Conservation (phyloP, 2,888 invertebrate genomes). For the Ceraclea dissimilis region DNA sequence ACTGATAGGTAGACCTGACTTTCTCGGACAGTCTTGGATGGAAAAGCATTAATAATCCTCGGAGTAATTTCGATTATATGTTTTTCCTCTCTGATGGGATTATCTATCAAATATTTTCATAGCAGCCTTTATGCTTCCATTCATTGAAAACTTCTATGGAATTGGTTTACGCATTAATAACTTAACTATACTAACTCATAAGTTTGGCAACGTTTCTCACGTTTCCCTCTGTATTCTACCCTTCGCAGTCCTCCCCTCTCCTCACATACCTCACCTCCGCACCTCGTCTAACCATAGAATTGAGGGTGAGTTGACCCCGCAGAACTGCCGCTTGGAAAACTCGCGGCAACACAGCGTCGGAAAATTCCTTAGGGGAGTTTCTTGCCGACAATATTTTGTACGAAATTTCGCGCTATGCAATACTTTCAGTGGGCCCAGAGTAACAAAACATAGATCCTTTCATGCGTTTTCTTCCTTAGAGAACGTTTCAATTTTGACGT, state of each 20-base stretch:
- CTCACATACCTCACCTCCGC: too few species aligned
- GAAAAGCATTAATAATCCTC: too few species aligned
- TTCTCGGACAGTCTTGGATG: too few species aligned
- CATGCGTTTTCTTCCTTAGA: too few species aligned
- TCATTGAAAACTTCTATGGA: neutral
- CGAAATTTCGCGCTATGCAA: neutral
- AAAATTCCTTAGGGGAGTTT: constrained; percentile 21
- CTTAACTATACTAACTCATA: neutral
- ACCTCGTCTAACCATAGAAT: neutral
- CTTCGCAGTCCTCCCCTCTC: constrained; percentile 1
- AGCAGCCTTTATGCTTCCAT: too few species aligned
- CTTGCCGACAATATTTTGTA: constrained; percentile 3
- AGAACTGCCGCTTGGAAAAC: constrained; percentile 16
- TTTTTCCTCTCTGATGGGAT: too few species aligned
- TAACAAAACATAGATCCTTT: neutral
- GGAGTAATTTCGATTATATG: too few species aligned
- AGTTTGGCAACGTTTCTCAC: constrained; percentile 14
- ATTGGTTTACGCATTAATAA: constrained; percentile 1
- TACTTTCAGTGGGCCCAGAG: neutral
- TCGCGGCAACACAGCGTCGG: constrained; percentile 19
- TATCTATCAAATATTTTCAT: too few species aligned
- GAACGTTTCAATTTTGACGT: neutral
- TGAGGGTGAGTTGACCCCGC: constrained; percentile 15
- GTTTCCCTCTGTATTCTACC: constrained; percentile 8
- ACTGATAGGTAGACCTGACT: too few species aligned